phyloP scores from a whole-genome alignment of 2,797 vertebrate genomes.

The Pogonophryne albipinna region DNA sequence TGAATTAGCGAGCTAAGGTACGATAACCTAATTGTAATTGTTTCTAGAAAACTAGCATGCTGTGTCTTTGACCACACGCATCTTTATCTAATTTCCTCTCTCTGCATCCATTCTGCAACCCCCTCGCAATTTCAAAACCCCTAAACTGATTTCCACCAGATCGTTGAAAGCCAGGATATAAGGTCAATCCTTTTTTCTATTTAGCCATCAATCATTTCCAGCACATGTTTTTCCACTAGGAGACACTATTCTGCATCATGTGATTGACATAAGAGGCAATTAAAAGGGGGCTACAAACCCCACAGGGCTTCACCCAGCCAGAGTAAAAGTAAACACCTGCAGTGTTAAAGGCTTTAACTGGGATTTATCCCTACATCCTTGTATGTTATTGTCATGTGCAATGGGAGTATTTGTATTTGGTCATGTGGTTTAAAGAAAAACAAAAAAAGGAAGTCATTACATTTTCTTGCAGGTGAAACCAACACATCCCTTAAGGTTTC shows the following conservation, averaged over 20 bases:
- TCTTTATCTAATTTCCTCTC: neutral
- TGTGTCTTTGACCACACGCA: neutral
- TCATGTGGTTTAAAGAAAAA: neutral
- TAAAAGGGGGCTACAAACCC: neutral
- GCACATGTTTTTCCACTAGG: neutral
- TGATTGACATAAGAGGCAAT: neutral
- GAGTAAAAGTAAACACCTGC: constrained; percentile 2
- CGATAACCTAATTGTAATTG: neutral
- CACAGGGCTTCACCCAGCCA: too few species aligned
- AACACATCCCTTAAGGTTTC: neutral
- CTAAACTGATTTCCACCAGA: neutral
- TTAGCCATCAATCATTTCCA: neutral
- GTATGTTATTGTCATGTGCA: neutral
- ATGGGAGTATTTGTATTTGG: neutral
- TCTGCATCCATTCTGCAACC: neutral
- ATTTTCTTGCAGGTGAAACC: constrained; percentile 1
- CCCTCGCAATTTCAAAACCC: neutral
- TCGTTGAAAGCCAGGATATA: neutral
- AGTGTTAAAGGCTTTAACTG: neutral
- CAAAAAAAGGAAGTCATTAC: neutral
- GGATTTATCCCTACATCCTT: neutral
- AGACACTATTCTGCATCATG: neutral
- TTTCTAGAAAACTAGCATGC: neutral
- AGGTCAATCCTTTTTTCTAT: neutral
- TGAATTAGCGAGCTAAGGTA: neutral